Evolutionary conservation across 1,140 invertebrate genomes (phyloP).

Genomic region (Drosophila triauraria): DNA sequence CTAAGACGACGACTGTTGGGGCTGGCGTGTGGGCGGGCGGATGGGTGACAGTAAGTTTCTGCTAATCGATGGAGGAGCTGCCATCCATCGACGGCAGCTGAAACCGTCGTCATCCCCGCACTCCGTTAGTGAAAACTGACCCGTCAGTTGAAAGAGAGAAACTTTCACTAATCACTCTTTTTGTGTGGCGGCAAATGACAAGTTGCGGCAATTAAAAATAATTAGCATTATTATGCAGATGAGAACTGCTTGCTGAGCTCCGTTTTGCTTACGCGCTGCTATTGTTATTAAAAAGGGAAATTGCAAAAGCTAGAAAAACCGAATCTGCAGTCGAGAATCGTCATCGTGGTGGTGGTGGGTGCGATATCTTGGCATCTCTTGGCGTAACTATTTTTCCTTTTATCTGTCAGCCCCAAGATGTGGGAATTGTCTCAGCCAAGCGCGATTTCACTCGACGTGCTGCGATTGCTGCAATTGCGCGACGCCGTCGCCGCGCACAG

Average conservation of each 20-base stretch:
- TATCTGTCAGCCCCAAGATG: constrained; percentile 13
- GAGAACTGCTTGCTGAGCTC: constrained; percentile 45
- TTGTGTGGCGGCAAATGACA: constrained; percentile 66
- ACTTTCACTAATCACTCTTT: constrained; percentile 65
- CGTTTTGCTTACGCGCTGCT: constrained; percentile 37
- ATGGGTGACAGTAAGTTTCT: constrained; percentile 20
- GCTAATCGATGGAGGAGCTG: constrained; percentile 37
- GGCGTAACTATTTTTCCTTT: constrained; percentile 8
- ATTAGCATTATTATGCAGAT: constrained; percentile 81
- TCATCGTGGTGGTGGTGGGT: constrained; percentile 38
- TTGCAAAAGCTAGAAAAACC: constrained; percentile 57
- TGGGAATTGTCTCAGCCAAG: constrained; percentile 43
- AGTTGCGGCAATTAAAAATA: constrained; percentile 81
- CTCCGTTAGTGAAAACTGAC: constrained; percentile 45
- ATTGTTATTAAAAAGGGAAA: constrained; percentile 74
- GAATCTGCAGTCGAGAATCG: constrained; percentile 57
- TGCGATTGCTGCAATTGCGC: constrained; percentile 53
- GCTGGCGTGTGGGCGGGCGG: constrained; percentile 22
- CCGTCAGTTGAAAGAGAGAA: constrained; percentile 8
- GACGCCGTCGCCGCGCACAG: constrained; percentile 11
- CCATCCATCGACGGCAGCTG: constrained; percentile 23
- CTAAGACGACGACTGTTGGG: constrained; percentile 3
- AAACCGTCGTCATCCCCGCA: constrained; percentile 3
- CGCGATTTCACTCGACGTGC: constrained; percentile 37
- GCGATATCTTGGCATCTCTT: constrained; percentile 18